These are phyloP conservation scores for Delichon dasypus DNA, from an alignment of 2,797 vertebrate genomes.

Conservation along the genomic window DNA sequence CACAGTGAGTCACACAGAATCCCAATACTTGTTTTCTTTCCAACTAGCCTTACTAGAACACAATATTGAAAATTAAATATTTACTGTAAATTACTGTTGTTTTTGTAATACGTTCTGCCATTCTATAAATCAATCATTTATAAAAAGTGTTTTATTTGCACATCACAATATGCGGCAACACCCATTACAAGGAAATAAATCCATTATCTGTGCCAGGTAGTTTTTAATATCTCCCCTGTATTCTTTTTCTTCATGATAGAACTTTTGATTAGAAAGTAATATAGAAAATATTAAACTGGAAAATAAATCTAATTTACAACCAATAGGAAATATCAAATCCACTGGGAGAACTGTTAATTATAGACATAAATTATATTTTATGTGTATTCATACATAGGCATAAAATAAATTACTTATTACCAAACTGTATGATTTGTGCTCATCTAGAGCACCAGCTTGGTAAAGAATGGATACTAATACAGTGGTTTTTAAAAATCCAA, in stretches of 20 bases:
- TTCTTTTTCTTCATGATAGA: neutral
- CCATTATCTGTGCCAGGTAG: neutral
- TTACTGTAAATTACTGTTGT: neutral
- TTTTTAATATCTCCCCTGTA: neutral
- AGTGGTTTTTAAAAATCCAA: neutral
- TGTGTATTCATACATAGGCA: neutral
- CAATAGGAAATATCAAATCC: neutral
- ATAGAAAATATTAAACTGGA: neutral
- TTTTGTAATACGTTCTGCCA: neutral
- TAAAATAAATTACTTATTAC: neutral
- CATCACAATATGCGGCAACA: neutral
- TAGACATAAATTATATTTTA: neutral
- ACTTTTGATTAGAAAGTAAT: neutral
- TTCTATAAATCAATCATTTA: neutral
- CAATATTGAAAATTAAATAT: neutral
- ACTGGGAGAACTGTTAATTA: neutral
- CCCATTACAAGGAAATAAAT: neutral
- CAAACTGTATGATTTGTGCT: neutral
- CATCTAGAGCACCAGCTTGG: neutral
- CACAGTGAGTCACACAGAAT: constrained; percentile 47
- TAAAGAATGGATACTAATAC: neutral
- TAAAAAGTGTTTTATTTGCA: neutral
- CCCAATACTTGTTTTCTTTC: constrained; percentile 53
- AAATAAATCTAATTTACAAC: neutral
- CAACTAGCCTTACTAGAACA: constrained; percentile 22